Evolutionary conservation across 2,888 invertebrate genomes (phyloP).

Genomic region (Sycophila texana): DNA sequence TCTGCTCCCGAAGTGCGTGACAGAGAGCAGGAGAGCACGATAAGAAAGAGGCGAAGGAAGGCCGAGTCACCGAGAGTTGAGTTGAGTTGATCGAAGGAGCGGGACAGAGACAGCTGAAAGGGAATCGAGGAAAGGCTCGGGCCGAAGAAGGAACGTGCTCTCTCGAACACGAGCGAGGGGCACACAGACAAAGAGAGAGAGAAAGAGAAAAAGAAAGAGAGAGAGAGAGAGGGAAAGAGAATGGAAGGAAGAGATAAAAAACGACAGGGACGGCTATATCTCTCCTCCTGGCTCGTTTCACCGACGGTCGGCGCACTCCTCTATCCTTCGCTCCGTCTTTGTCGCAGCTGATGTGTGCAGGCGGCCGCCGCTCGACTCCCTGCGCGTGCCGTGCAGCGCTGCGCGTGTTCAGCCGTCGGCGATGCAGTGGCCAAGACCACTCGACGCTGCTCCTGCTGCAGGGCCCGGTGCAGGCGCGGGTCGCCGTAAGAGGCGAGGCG

Average conservation of each 20-base stretch:
- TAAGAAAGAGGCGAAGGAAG: slow-evolving; percentile 14
- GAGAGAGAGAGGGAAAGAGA: slow-evolving; percentile 23
- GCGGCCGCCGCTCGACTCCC: too few species aligned
- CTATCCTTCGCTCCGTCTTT: slow-evolving; percentile 24
- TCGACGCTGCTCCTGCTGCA: too few species aligned
- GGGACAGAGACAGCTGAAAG: slow-evolving; percentile 25
- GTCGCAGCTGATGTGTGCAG: neutral
- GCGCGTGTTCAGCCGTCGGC: too few species aligned
- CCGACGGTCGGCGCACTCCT: slow-evolving; percentile 16
- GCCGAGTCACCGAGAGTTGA: slow-evolving; percentile 14
- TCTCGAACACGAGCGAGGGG: neutral
- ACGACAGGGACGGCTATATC: neutral
- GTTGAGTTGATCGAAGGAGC: slow-evolving; percentile 24
- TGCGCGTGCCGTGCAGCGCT: too few species aligned
- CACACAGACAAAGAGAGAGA: neutral
- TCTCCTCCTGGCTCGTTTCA: slow-evolving; percentile 1
- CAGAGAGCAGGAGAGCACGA: slow-evolving; percentile 17
- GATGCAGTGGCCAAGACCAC: too few species aligned
- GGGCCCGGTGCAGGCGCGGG: too few species aligned
- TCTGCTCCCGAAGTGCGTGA: slow-evolving; percentile 7
- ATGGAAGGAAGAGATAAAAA: slow-evolving; percentile 22
- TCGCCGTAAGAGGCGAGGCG: too few species aligned
- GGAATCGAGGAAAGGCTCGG: slow-evolving; percentile 20
- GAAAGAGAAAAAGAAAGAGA: slow-evolving; percentile 16
- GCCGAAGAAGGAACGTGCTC: neutral